Evolutionary conservation across 2,113 vertebrate species (phyloP).

Genomic region (Butastur rufipennis): DNA sequence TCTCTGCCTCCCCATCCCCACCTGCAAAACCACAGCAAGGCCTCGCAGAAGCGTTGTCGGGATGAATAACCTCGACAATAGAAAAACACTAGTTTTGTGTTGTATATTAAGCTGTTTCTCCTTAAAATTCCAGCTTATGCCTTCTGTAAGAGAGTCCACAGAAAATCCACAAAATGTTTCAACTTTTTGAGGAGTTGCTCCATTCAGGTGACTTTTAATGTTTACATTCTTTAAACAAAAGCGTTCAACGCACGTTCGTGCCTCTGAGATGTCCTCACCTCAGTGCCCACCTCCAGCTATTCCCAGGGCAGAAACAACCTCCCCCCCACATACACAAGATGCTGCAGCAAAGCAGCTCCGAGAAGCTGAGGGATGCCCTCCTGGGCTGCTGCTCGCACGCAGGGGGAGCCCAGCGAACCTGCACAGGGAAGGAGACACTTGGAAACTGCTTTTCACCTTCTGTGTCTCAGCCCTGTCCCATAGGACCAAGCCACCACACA

Average conservation of each 20-base stretch:
- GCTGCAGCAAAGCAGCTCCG: background rate
- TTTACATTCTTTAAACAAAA: background rate
- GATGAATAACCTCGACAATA: rapidly evolving
- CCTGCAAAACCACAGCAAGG: background rate
- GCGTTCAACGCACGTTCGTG: rapidly evolving
- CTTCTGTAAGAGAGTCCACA: background rate
- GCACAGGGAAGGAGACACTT: background rate
- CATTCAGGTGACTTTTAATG: background rate
- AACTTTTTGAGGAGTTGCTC: background rate
- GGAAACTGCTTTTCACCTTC: background rate
- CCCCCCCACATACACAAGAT: rapidly evolving
- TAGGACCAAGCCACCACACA: rapidly evolving
- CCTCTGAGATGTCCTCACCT: background rate
- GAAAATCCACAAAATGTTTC: background rate
- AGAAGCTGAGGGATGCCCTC: background rate
- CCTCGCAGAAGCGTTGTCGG: background rate
- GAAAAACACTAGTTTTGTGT: rapidly evolving
- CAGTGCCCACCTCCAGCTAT: background rate
- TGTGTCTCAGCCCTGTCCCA: background rate
- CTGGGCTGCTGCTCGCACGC: background rate
- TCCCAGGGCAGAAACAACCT: background rate
- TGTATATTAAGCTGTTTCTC: background rate
- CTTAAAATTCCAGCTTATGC: background rate
- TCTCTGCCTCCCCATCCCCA: background rate
- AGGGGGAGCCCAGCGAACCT: background rate